Conservation (phyloP, 2,888 invertebrate species). For the Empis stercorea region DNA sequence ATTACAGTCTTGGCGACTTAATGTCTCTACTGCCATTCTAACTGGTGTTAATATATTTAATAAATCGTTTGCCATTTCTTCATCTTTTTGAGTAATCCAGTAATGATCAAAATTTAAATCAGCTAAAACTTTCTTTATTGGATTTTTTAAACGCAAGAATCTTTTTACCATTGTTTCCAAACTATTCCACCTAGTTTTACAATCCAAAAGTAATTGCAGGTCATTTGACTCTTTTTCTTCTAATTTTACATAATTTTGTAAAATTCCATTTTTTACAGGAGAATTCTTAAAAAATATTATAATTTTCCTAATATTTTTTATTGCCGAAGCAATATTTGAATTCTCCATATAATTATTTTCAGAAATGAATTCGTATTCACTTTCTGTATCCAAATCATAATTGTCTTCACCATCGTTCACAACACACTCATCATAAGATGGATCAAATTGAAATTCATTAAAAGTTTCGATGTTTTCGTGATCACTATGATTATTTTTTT, state of each 20-base stretch:
- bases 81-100: conserved; percentile 1
- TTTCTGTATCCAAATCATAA: no score
- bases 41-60: neutral
- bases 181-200: conserved; percentile 1
- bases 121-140: neutral
- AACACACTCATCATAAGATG: no score
- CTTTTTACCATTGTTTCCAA: neutral
- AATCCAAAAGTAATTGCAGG: neutral
- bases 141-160: neutral
- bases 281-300: neutral
- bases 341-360: no score
- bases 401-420: no score
- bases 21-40: conserved; percentile 1
- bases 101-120: neutral
- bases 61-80: neutral
- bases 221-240: neutral
- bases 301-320: neutral
- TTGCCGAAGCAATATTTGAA: neutral
- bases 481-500: neutral
- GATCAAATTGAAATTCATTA: neutral
- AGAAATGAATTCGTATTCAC: no score
- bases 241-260: no score
- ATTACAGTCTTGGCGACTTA: neutral
- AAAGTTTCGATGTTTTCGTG: neutral
- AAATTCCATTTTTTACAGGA: neutral